phyloP scores from a whole-genome alignment of 2,797 vertebrate species.

The Pseudochirops cupreus region DNA sequence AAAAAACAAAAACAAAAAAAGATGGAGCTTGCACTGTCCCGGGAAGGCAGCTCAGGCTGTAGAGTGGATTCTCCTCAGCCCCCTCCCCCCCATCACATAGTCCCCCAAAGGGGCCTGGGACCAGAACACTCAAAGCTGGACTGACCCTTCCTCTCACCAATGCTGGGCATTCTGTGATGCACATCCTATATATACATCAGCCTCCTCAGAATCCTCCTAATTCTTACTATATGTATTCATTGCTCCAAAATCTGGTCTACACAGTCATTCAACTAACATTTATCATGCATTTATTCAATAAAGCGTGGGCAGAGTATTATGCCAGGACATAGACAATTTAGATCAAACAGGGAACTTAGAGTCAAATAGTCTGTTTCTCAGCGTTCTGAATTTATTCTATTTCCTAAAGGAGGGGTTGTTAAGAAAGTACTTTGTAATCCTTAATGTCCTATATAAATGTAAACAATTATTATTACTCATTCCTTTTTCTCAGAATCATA shows the following conservation, averaged over 20 bases:
- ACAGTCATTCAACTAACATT: background rate
- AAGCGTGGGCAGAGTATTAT: background rate
- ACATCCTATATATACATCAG: background rate
- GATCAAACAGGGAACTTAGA: background rate
- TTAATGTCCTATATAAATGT: background rate
- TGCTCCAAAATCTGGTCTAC: background rate
- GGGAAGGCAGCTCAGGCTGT: background rate
- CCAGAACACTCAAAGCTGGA: background rate
- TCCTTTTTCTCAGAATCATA: background rate
- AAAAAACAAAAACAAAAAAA: background rate
- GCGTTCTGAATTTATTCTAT: background rate
- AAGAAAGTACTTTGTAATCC: background rate
- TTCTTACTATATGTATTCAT: background rate
- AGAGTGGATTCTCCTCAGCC: background rate
- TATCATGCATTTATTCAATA: background rate
- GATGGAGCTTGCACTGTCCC: background rate
- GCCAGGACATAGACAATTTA: background rate
- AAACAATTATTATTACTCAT: background rate
- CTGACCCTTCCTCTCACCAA: background rate
- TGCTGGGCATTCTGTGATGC: background rate
- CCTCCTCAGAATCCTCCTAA: background rate
- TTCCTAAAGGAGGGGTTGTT: background rate
- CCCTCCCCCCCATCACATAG: rapidly evolving
- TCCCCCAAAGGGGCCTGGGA: background rate
- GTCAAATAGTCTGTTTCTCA: background rate